Evolutionary conservation across 1,140 invertebrate genomes (phyloP), one percentile per base, ranked within the genome.

Genomic region (Drosophila arizonae): DNA sequence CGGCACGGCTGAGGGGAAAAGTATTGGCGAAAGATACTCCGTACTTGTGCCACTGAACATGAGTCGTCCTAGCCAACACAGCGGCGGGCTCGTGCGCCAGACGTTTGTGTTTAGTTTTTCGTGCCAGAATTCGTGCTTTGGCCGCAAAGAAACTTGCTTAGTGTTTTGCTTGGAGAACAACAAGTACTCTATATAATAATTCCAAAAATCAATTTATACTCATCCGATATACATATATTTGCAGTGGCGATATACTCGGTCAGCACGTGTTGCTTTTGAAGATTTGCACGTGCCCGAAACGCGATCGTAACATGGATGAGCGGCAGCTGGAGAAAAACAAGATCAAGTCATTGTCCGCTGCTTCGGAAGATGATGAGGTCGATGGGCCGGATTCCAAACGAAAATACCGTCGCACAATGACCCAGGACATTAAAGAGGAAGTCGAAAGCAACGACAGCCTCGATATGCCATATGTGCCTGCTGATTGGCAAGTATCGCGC

Each of bases 81-180:
- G 55, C 1, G 39, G 46, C 2, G 80, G 79, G 15, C 58, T 60
- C 3, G 58, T 89, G 1, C 73, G 77, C 1, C 90, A 91, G 57
- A 86, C 90, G 8, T 62, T 90, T n/a, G 90, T 80, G 17, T 78
- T 91, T 4, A 87, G 77, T 33, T 91, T 91, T 33, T 75, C 77
- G 4, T 91, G 90, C 28, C 88, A 90, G 43, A 91, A 91, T 51
- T 91, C 90, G 3, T 91, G 90, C 50, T 77, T 91, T 60, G 88
- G 88, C 6, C 84, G 90, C 41, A 87, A 84, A 52, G 84, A 90
- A 60, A 91, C 90, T 0, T 69, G 76, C 43, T 26, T 90, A 28
- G 63, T 91, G 6, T 91, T 91, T 64, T 76, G 86, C 36, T 48
- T 91, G 15, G 90, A 91, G 55, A 88, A 76, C 50, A 43, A 54